These are phyloP conservation scores for Euproctis similis DNA, from an alignment of 2,888 invertebrate species.

Conservation along the genomic window DNA sequence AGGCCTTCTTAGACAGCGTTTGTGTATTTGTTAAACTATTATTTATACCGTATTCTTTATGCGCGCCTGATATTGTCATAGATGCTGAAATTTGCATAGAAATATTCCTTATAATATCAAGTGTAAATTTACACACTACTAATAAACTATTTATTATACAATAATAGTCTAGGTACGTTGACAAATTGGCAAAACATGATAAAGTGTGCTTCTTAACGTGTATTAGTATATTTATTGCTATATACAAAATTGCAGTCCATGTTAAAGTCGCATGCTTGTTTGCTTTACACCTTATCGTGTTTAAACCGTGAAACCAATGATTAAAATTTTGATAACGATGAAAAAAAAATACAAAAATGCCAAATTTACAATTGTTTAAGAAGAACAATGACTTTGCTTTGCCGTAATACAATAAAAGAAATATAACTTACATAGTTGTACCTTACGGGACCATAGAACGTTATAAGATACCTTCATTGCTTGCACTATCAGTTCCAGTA, in stretches of 20 bases:
- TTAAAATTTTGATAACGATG: slow-evolving; percentile 10
- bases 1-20: slow-evolving; percentile 67
- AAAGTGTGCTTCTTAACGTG: slow-evolving; percentile 40
- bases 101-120: not conserved
- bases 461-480: slow-evolving; percentile 73
- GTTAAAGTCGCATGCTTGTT: slow-evolving; percentile 51
- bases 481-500: slow-evolving; percentile 63
- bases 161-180: slow-evolving; percentile 8
- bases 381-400: slow-evolving; percentile 63
- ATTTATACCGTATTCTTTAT: slow-evolving; percentile 71
- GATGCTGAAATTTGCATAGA: slow-evolving; percentile 74
- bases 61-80: slow-evolving; percentile 80
- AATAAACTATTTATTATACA: not conserved
- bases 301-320: slow-evolving; percentile 30
- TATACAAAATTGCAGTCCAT: slow-evolving; percentile 34
- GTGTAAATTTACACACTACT: not conserved
- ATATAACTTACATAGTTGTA: slow-evolving; percentile 67
- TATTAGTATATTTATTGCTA: slow-evolving; percentile 42
- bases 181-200: slow-evolving; percentile 47
- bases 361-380: slow-evolving; percentile 38
- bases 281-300: slow-evolving; percentile 60
- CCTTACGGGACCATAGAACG: slow-evolving; percentile 61
- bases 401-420: slow-evolving; percentile 49
- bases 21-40: slow-evolving; percentile 60
- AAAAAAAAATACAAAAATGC: slow-evolving; percentile 36